Conservation (phyloP, 2,888 invertebrate species). For the Pandemis cinnamomeana region DNA sequence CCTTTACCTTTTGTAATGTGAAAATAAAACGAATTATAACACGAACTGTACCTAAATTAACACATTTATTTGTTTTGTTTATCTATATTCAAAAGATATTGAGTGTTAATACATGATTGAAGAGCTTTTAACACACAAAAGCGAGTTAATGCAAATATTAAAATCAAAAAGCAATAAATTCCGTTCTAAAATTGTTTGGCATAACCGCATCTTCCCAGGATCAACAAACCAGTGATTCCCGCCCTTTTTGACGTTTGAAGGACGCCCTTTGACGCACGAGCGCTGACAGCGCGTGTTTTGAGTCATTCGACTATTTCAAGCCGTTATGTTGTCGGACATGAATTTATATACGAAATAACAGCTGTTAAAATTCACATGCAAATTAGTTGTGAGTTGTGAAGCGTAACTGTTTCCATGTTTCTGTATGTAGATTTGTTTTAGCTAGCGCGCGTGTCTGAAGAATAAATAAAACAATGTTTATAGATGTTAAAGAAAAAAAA, state of each 20-base stretch:
- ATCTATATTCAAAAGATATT: too few relatives aligned
- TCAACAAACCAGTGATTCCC: slow-evolving; percentile 12
- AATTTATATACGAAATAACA: slow-evolving; percentile 10
- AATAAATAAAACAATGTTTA: neutral
- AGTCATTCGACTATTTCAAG: slow-evolving; percentile 27
- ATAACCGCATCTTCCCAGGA: too few relatives aligned
- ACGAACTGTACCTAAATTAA: too few relatives aligned
- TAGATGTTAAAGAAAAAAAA: too few relatives aligned
- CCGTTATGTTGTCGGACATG: slow-evolving; percentile 7
- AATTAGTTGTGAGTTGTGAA: slow-evolving; percentile 4
- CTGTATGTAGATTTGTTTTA: neutral
- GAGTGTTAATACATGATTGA: too few relatives aligned
- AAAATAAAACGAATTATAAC: too few relatives aligned
- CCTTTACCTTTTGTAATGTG: too few relatives aligned
- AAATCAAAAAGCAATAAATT: too few relatives aligned
- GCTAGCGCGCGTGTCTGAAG: neutral
- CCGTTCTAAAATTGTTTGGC: too few relatives aligned
- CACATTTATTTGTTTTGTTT: too few relatives aligned
- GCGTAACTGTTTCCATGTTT: neutral
- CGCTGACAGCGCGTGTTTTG: slow-evolving; percentile 29
- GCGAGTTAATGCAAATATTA: neutral
- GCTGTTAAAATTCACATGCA: neutral
- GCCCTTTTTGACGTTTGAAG: slow-evolving; percentile 40
- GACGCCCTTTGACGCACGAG: slow-evolving; percentile 39
- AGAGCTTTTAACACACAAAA: too few relatives aligned